Base-by-base conservation (phyloP, 2,113 vertebrate species). In the Alethe castanea region DNA sequence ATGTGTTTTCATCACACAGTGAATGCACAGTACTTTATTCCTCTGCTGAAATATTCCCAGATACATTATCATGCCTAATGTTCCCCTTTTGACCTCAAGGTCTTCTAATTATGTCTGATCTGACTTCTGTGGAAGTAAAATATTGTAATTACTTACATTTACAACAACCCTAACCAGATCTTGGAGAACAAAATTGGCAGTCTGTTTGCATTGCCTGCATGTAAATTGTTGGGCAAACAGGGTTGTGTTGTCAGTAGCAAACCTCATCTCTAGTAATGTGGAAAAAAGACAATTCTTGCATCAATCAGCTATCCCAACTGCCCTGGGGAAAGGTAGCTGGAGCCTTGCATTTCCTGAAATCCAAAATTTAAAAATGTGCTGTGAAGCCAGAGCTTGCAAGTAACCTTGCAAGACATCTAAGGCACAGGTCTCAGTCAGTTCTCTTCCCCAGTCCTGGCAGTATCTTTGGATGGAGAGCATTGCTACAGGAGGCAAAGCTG, bases 201-300 rank as follows among this genome's bases (percentile, higher is more conserved):
- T 23, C 22, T 53, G 19, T 70, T 91, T 94, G 14, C 19, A 17
- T 17, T 83, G 42, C 42, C 42, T 66, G 12, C 42, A 19, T 45
- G 8, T 5, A 53, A 53, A 31, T 40, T 62, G 4, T 62, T 67
- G 33, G 52, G 19, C 20, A 70, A 80, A 80, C 9, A 35, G 8
- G 9, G 7, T 26, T 11, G 3, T 71, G 19, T 38, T 67, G 5
- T 60, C 33, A 84, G 45, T 26, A 72, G 33, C n/a, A 88, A 81
- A 67, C 12, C 9, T 86, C 13, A 36, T 44, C 15, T 57, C 33
- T 16, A 53, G 28, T 44, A 79, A 86, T 0, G 0, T 25, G 28
- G 20, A 40, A 80, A 66, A 69, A 54, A 56, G 12, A 9, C 8
- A 57, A 19, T 91, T 86, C 25, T 86, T 62, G 12, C 28, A n/a